phyloP scores from a whole-genome alignment of 2,797 vertebrate species.

The Poeciliopsis gracilis region DNA sequence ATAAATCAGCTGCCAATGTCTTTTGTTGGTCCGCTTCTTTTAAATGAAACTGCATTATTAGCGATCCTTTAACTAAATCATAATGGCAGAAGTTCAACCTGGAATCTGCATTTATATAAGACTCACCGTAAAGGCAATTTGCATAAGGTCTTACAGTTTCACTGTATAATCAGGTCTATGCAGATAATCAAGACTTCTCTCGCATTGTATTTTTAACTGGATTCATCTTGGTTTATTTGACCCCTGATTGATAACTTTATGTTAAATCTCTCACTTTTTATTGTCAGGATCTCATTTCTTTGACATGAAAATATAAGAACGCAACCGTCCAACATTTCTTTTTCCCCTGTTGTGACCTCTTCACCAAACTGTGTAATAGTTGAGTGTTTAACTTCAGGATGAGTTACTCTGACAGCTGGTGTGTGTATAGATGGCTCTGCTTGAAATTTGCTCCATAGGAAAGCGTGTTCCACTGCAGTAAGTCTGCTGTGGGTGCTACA shows the following conservation, averaged over 20 bases:
- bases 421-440: conserved; percentile 46
- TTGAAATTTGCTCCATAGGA: conserved; percentile 54
- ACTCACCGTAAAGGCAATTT: conserved; percentile 34
- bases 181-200: conserved; percentile 24
- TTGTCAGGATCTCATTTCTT: neutral
- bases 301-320: neutral
- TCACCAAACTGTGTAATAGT: conserved; percentile 25
- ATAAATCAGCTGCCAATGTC: conserved; percentile 73
- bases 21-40: conserved; percentile 71
- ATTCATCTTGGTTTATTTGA: neutral
- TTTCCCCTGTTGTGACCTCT: conserved; percentile 18
- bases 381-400: conserved; percentile 39
- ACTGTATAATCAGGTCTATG: conserved; percentile 34
- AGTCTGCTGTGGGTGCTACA: conserved; percentile 65
- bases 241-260: neutral
- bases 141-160: conserved; percentile 32
- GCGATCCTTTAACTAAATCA: conserved; percentile 65
- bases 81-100: conserved; percentile 60
- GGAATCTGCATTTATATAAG: conserved; percentile 60
- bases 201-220: neutral
- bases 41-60: conserved; percentile 67
- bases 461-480: conserved; percentile 65
- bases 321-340: conserved; percentile 9
- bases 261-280: neutral
- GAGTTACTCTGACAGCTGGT: conserved; percentile 59